Evolutionary conservation across 2,113 vertebrate species (phyloP).

Genomic region (Lasiurus borealis): DNA sequence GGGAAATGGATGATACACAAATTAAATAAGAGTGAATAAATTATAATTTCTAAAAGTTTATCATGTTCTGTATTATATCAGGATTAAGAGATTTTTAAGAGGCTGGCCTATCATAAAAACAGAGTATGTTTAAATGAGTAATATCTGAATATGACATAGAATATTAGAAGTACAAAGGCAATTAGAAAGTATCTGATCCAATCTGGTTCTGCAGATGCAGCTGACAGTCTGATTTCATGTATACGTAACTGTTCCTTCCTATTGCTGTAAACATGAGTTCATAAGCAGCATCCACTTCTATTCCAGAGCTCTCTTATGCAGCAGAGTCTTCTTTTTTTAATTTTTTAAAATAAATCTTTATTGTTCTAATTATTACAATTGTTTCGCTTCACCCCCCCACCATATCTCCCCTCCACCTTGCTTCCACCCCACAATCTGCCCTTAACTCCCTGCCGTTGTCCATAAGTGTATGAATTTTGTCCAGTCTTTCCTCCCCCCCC

Average conservation of each 20-base stretch:
- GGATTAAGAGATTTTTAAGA: neutral
- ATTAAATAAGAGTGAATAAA: neutral
- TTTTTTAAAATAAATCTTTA: too few relatives aligned
- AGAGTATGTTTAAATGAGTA: neutral
- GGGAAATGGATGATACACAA: rapidly evolving
- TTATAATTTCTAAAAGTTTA: neutral
- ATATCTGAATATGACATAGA: neutral
- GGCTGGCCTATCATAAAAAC: neutral
- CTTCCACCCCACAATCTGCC: too few relatives aligned
- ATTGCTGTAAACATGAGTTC: neutral
- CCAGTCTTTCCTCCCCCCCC: too few relatives aligned
- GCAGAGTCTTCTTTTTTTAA: neutral
- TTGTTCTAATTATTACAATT: too few relatives aligned
- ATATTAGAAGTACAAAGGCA: neutral
- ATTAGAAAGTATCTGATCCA: neutral
- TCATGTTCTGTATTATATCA: neutral
- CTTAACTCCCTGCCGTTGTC: too few relatives aligned
- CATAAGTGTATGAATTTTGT: too few relatives aligned
- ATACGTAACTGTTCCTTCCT: neutral
- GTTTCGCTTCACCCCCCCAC: too few relatives aligned
- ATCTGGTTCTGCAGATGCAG: neutral
- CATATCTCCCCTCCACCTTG: too few relatives aligned
- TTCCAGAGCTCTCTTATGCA: neutral
- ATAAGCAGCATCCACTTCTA: neutral
- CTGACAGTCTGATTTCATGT: neutral